phyloP scores from a whole-genome alignment of 2,113 vertebrate genomes.

The Thunnus maccoyii region DNA sequence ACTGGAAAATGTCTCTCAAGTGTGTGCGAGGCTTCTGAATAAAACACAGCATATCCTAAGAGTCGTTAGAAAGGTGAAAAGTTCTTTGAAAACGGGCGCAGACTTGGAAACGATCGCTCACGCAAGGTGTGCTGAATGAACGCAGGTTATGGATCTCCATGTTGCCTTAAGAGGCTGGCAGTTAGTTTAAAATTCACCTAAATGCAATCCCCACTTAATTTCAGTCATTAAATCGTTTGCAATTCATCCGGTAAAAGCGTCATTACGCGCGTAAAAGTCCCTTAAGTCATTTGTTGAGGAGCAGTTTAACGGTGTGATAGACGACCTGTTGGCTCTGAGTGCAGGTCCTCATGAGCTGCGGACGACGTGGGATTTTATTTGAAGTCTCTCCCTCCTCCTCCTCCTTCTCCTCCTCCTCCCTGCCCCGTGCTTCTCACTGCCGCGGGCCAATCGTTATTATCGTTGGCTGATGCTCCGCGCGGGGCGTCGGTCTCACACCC shows the following conservation, averaged over 20 bases:
- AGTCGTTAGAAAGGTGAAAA: slow-evolving; percentile 1
- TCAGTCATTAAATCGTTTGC: neutral
- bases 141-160: slow-evolving; percentile 50
- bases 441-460: slow-evolving; percentile 75
- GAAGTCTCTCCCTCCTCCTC: slow-evolving; percentile 39
- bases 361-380: slow-evolving; percentile 75
- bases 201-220: neutral
- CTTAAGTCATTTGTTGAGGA: neutral
- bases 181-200: neutral
- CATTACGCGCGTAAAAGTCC: slow-evolving; percentile 32
- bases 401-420: slow-evolving; percentile 7
- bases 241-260: neutral
- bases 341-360: slow-evolving; percentile 32
- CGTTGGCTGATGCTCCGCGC: slow-evolving; percentile 67
- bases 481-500: slow-evolving; percentile 63
- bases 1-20: slow-evolving; percentile 17
- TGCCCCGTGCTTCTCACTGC: slow-evolving; percentile 49
- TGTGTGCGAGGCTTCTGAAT: neutral
- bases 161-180: neutral
- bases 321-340: slow-evolving; percentile 30
- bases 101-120: neutral
- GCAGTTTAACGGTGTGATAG: neutral
- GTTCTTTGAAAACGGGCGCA: slow-evolving; percentile 35
- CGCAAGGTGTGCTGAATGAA: slow-evolving; percentile 8
- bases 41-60: slow-evolving; percentile 40